Base-by-base conservation (phyloP, 2,797 vertebrate species). In the Amniataba percoides region DNA sequence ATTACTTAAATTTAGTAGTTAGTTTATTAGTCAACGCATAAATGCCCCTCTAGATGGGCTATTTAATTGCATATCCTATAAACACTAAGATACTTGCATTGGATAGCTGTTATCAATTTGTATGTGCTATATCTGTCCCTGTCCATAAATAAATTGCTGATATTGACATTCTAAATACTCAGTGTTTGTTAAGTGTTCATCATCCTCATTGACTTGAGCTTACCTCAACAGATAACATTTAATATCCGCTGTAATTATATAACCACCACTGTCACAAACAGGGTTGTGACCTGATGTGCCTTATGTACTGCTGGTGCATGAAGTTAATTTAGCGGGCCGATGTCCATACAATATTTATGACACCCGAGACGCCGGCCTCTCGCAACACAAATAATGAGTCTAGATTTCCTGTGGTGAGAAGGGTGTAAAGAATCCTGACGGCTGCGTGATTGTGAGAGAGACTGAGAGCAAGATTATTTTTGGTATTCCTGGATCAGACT, bases 321-420 rank as follows among this genome's bases (percentile, higher is more conserved):
- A 45, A 40, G 46, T 31, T 52, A 66, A 49, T 85, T 77, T 78
- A 85, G 81, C 78, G 75, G 68, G 55, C 71, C 62, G 49, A 75
- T 80, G 40, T 74, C 80, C 71, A 87, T 81, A 31, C 74, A 74
- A 84, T 91, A 87, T 90, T 82, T 80, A 81, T 84, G 78, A 84
- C 87, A 85, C 70, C 75, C 62, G 79, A 79, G 88, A 82, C 88
- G 86, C 25, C 14, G 49, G 65, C 23, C 49, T 53, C 49, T 53
- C 31, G 27, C 14, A 19, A 59, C n/a, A 7, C 40, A 36, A 62
- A 88, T 88, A 82, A 88, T 87, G 36, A 80, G 59, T 71, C 74
- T 77, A 77, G 75, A 84, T 87, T 89, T 84, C 86, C 87, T 75
- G 76, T 67, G 86, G 78, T 86, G 82, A 77, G 19, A 74, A 66